These are phyloP conservation scores for Ophiodon elongatus DNA, from an alignment of 2,113 vertebrate genomes.

Conservation along the genomic window DNA sequence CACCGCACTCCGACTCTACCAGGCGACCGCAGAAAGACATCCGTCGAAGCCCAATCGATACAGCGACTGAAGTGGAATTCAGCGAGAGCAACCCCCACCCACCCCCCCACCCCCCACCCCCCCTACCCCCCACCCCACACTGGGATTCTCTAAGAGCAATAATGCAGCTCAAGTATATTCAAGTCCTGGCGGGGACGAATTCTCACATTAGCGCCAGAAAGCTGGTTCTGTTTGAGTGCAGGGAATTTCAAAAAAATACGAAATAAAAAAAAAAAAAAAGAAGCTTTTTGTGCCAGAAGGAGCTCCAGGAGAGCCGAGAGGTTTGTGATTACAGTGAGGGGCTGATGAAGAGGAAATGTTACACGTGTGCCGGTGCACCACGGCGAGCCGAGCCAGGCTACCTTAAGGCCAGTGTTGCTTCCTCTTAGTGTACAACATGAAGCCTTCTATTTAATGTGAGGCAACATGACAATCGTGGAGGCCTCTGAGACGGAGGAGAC, in stretches of 20 bases:
- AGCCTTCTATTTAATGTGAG: conserved; percentile 59
- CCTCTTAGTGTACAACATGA: conserved; percentile 58
- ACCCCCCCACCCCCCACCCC: neutral
- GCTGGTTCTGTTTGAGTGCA: conserved; percentile 54
- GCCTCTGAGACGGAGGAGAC: conserved; percentile 36
- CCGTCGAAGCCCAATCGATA: conserved; percentile 58
- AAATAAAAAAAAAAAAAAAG: conserved; percentile 24
- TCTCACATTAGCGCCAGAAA: conserved; percentile 62
- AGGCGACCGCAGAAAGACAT: conserved; percentile 48
- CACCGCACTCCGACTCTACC: conserved; percentile 48
- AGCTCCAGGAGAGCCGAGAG: conserved; percentile 31
- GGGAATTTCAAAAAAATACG: conserved; percentile 33
- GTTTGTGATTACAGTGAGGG: conserved; percentile 42
- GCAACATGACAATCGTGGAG: conserved; percentile 60
- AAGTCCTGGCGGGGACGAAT: conserved; percentile 43
- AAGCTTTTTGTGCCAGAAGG: conserved; percentile 29
- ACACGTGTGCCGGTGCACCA: conserved; percentile 22
- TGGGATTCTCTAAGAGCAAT: conserved; percentile 27
- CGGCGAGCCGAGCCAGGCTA: conserved; percentile 20
- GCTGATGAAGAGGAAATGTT: conserved; percentile 31
- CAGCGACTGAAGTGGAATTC: conserved; percentile 63
- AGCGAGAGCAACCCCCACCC: conserved; percentile 24
- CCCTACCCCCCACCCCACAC: neutral
- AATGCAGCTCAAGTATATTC: conserved; percentile 43
- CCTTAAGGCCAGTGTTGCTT: conserved; percentile 62